phyloP scores from a whole-genome alignment of 1,140 invertebrate species.

The Pogonognathellus flavescens region DNA sequence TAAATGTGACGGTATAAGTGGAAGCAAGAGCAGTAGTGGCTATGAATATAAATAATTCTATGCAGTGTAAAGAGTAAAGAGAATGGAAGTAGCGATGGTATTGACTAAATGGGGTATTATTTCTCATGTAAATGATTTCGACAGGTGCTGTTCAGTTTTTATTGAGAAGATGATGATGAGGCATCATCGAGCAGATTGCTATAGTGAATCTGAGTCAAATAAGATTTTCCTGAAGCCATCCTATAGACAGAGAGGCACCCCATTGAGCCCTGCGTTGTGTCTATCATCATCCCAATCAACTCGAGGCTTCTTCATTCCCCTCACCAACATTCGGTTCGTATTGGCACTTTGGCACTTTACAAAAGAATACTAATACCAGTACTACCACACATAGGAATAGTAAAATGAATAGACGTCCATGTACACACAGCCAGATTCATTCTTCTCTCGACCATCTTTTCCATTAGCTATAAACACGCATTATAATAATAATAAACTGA shows the following conservation, averaged over 20 bases:
- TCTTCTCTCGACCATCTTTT: too few relatives aligned
- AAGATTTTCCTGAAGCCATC: slow-evolving; percentile 20
- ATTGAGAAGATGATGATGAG: slow-evolving; percentile 46
- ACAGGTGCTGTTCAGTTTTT: slow-evolving; percentile 21
- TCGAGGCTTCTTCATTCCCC: slow-evolving; percentile 31
- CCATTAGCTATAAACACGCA: too few relatives aligned
- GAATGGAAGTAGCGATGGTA: slow-evolving; percentile 11
- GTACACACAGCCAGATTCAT: too few relatives aligned
- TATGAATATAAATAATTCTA: too few relatives aligned
- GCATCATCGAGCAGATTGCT: slow-evolving; percentile 25
- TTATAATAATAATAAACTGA: too few relatives aligned
- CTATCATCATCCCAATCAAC: slow-evolving; percentile 48
- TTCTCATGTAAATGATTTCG: slow-evolving; percentile 23
- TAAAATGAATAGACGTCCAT: too few relatives aligned
- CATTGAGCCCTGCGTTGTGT: slow-evolving; percentile 37
- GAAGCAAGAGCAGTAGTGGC: too few relatives aligned
- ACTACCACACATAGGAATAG: neutral
- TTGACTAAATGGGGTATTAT: slow-evolving; percentile 1
- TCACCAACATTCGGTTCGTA: neutral
- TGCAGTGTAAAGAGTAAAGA: neutral
- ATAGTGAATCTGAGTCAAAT: slow-evolving; percentile 3
- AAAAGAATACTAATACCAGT: neutral
- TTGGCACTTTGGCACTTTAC: slow-evolving; percentile 10
- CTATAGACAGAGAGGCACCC: slow-evolving; percentile 33
- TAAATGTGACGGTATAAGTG: too few relatives aligned